phyloP scores from a whole-genome alignment of 2,113 vertebrate genomes.

The Spermophilus dauricus region DNA sequence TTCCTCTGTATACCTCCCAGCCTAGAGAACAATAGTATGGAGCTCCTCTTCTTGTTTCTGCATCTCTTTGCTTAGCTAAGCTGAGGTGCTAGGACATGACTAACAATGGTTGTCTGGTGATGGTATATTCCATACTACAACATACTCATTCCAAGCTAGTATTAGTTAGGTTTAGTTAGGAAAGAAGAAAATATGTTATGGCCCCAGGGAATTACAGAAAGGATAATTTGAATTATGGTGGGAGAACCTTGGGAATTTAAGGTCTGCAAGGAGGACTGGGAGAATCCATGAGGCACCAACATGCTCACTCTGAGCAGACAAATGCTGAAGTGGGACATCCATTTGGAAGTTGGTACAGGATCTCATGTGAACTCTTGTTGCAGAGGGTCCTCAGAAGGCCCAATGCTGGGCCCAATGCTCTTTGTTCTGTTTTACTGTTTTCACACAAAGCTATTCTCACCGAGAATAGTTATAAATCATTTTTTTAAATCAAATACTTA shows the following conservation, averaged over 20 bases:
- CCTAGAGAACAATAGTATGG: background rate
- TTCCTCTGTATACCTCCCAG: accelerated
- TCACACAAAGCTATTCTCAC: background rate
- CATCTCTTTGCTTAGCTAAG: background rate
- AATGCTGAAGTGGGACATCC: background rate
- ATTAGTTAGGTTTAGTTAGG: background rate
- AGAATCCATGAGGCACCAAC: background rate
- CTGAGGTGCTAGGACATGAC: background rate
- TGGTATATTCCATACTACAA: background rate
- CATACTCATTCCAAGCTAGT: background rate
- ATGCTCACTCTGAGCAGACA: background rate
- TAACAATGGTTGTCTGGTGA: background rate
- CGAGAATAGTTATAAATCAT: background rate
- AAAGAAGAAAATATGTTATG: background rate
- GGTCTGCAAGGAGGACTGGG: background rate
- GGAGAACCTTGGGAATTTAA: background rate
- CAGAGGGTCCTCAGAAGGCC: background rate
- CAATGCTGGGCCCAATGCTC: background rate
- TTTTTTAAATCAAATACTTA: background rate
- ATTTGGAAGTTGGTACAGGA: background rate
- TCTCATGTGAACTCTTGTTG: background rate
- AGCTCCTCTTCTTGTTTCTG: background rate
- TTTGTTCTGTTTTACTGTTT: background rate
- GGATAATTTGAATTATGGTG: background rate
- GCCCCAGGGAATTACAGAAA: background rate